Conservation (phyloP, 2,797 vertebrate genomes). For the Gambusia yucatana region DNA sequence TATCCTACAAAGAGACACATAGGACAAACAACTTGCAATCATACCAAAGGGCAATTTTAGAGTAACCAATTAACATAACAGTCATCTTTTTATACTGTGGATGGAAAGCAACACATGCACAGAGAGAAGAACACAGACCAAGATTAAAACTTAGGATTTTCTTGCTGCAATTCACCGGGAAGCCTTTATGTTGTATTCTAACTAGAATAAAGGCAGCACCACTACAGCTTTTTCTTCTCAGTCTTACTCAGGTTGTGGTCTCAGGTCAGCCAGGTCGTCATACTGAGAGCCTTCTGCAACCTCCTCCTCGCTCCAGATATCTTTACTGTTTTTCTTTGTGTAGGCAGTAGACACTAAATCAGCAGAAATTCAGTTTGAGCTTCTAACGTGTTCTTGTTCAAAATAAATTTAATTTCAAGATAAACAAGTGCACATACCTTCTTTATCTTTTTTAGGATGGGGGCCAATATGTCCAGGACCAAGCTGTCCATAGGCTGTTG, state of each 20-base stretch:
- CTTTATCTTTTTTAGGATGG: constrained; percentile 31
- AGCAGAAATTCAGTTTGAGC: neutral
- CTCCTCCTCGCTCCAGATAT: constrained; percentile 80
- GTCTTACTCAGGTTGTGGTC: constrained; percentile 81
- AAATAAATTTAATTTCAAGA: neutral
- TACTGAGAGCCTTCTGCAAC: constrained; percentile 76
- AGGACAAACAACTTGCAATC: too few relatives aligned
- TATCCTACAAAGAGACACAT: neutral
- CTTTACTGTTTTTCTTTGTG: constrained; percentile 63
- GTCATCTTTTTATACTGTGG: neutral
- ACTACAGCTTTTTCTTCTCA: neutral
- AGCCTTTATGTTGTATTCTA: neutral
- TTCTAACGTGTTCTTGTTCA: neutral
- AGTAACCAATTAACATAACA: too few relatives aligned
- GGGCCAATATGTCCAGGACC: constrained; percentile 75
- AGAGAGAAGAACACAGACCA: neutral
- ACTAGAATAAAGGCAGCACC: neutral
- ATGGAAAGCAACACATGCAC: neutral
- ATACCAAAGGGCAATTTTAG: too few relatives aligned
- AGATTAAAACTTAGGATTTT: neutral
- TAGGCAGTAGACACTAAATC: constrained; percentile 38
- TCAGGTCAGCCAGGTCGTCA: constrained; percentile 73
- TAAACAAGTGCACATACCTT: constrained; percentile 40
- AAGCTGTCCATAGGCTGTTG: constrained; percentile 31
- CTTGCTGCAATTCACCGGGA: neutral